Evolutionary conservation across 2,113 vertebrate genomes (phyloP).

Genomic region (Oreocharis arfaki): DNA sequence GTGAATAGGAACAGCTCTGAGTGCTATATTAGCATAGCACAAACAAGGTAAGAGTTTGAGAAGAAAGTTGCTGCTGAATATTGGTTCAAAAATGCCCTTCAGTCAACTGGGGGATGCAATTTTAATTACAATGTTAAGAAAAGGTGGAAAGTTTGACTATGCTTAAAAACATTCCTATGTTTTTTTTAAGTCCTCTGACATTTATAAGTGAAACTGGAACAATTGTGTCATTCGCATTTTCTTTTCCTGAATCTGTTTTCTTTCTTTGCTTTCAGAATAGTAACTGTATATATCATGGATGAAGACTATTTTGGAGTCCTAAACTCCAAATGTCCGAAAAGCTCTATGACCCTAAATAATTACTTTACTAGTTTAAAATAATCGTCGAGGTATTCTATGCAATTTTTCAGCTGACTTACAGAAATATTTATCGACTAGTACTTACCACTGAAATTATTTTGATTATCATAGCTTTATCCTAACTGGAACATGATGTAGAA

Average conservation of each 20-base stretch:
- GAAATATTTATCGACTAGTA: not conserved
- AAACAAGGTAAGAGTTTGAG: not conserved
- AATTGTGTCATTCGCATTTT: not conserved
- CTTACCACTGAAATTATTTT: not conserved
- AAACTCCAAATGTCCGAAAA: not conserved
- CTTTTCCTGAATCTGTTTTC: not conserved
- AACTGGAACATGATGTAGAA: not conserved
- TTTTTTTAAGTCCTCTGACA: not conserved
- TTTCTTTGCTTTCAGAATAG: not conserved
- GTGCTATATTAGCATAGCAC: rapidly evolving
- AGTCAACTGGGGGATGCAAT: not conserved
- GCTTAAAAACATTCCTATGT: not conserved
- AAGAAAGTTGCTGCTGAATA: not conserved
- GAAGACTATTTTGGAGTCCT: not conserved
- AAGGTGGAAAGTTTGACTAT: not conserved
- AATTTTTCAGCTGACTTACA: not conserved
- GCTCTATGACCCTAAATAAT: not conserved
- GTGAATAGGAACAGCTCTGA: not conserved
- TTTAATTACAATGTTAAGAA: not conserved
- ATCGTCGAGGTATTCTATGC: not conserved
- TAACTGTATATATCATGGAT: not conserved
- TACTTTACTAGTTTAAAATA: not conserved
- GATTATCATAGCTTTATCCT: not conserved
- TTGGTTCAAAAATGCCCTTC: not conserved
- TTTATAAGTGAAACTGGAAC: not conserved